Base-by-base conservation (phyloP, 2,797 vertebrate genomes). In the Darevskia mixta region DNA sequence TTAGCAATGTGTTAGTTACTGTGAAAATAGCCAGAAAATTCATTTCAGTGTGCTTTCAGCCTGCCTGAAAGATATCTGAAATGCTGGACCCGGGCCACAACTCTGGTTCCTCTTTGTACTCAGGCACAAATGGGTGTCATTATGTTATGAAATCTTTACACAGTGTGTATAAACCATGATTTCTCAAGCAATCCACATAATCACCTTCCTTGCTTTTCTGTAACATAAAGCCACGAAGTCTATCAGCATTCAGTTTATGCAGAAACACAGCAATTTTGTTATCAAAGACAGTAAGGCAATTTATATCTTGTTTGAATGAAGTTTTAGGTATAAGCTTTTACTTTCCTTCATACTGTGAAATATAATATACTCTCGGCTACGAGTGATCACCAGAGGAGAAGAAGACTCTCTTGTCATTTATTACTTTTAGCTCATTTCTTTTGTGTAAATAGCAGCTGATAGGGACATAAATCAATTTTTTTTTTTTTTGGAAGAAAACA, bases 401-500 rank as follows among this genome's bases (percentile, higher is more conserved):
- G 45, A 55, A 4, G 49, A 55, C 49, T 55, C 86, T 89, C 76
- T 43, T 72, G 1, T 23, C 87, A 80, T 23, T 84, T 85, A 7
- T 71, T 83, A 77, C 58, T 90, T 87, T 90, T 27, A 32, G 2
- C 2, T 49, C 23, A 88, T 83, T 84, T 90, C 86, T 73, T 27
- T 55, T 71, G 2, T 61, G 25, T 83, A 27, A 83, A 38, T 86
- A 86, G 64, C 41, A 81, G 29, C 72, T 79, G 78, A 73, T 80
- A 87, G 82, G 35, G n/a, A 0, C 76, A 29, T n/a, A 35, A 92
- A 79, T 91, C 18, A 41, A 23, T 13, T 8, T 15, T 86, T 88
- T 83, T 88, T 83, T 90, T 86, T 78, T n/a, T n/a, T n/a, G n/a
- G 79, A 78, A 18, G 64, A 91, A 89, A 71, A 87, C 43, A 82